Conservation (phyloP, 2,888 invertebrate species). For the Pantelozetes paolii region DNA sequence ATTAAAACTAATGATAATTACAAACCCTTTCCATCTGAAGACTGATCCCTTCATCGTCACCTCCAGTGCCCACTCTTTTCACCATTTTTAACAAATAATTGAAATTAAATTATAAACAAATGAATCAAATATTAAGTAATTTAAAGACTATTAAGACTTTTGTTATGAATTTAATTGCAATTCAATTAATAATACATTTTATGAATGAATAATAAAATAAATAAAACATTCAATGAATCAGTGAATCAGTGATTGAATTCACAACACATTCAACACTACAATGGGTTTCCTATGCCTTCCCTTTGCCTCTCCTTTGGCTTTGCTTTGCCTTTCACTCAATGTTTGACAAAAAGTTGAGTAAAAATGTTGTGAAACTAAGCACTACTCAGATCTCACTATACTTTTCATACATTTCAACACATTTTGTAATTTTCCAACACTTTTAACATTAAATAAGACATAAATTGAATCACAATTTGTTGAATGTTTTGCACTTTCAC, state of each 20-base stretch:
- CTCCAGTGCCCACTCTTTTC: background rate
- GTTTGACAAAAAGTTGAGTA: no score
- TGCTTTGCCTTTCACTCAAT: no score
- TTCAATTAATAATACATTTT: background rate
- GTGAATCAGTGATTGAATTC: background rate
- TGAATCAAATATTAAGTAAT: background rate
- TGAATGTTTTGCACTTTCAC: no score
- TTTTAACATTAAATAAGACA: no score
- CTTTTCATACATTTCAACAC: no score
- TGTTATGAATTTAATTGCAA: background rate
- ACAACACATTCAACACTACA: background rate
- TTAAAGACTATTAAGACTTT: background rate
- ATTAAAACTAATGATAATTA: background rate
- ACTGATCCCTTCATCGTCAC: constrained; percentile 8
- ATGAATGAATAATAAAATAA: background rate
- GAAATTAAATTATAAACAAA: background rate
- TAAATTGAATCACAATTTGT: no score
- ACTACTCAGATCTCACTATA: no score
- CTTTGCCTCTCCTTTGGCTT: background rate
- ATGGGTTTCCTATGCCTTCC: background rate
- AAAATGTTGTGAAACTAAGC: no score
- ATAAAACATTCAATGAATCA: background rate
- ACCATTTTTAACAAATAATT: constrained; percentile 23
- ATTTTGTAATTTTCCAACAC: no score
- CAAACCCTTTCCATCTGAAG: constrained; percentile 40